phyloP scores from a whole-genome alignment of 92 coral and sea anemone genomes.

The Chrysogorgia sp. region DNA sequence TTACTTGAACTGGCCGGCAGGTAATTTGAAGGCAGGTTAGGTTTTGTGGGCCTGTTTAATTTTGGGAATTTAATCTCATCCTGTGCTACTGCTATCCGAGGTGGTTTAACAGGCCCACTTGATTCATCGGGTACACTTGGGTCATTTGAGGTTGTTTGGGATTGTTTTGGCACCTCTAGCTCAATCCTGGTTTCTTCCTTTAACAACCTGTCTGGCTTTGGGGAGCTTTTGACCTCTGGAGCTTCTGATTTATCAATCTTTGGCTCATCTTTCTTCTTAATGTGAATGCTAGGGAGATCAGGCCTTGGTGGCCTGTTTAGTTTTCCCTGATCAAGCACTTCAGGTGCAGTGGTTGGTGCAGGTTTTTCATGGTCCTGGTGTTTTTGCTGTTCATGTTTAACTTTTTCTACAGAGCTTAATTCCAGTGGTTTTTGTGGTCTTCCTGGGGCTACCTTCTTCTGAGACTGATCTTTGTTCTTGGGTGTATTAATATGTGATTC shows the following conservation, averaged over 20 bases:
- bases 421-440: conserved; percentile 3
- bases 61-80: background rate
- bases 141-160: background rate
- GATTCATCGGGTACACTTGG: too few relatives aligned
- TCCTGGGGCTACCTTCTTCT: background rate
- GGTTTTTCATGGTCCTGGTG: background rate
- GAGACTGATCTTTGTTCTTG: background rate
- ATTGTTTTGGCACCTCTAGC: background rate
- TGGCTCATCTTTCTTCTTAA: background rate
- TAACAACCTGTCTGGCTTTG: background rate
- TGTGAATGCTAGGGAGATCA: background rate
- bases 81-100: too few relatives aligned
- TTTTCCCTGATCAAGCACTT: background rate
- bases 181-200: background rate
- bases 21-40: background rate
- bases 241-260: background rate
- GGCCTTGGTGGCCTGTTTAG: conserved; percentile 1
- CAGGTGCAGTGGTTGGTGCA: background rate
- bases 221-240: background rate
- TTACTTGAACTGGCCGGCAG: background rate
- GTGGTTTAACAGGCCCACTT: too few relatives aligned
- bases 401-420: conserved; percentile 7
- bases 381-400: background rate
- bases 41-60: background rate
- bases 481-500: background rate